Evolutionary conservation across 2,797 vertebrate species (phyloP).

Genomic region (Enteromius fasciolatus): DNA sequence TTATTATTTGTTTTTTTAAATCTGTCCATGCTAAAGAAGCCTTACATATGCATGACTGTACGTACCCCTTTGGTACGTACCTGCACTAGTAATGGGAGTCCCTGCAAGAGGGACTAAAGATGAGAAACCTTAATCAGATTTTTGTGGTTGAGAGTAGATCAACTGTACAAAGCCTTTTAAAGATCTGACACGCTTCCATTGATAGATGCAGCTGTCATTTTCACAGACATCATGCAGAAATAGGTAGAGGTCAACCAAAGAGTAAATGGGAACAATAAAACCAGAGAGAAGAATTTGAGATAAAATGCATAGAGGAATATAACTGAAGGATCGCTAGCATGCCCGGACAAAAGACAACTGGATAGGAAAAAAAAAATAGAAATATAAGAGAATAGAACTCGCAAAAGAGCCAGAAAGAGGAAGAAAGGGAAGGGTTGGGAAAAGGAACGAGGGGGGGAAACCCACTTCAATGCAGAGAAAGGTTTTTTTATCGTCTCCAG

Average conservation of each 20-base stretch:
- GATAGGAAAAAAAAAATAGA: conserved; percentile 74
- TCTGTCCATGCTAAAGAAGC: conserved; percentile 49
- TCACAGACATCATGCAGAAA: conserved; percentile 99
- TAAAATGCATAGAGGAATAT: conserved; percentile 89
- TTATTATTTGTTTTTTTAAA: conserved; percentile 25
- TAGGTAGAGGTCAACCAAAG: conserved; percentile 84
- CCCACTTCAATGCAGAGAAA: conserved; percentile 92
- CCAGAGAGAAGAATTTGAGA: conserved; percentile 79
- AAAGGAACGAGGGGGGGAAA: conserved; percentile 79
- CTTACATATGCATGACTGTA: background rate
- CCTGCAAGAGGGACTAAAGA: conserved; percentile 82
- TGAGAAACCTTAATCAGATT: conserved; percentile 99
- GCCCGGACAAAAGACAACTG: conserved; percentile 84
- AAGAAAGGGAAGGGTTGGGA: conserved; percentile 76
- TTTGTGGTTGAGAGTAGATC: conserved; percentile 99
- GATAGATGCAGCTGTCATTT: conserved; percentile 99
- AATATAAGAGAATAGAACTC: conserved; percentile 72
- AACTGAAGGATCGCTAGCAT: conserved; percentile 88
- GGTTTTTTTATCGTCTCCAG: conserved; percentile 75
- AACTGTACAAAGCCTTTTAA: conserved; percentile 99
- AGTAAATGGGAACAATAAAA: conserved; percentile 79
- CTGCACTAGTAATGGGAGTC: background rate
- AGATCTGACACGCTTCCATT: conserved; percentile 99
- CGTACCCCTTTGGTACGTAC: background rate
- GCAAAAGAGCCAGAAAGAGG: conserved; percentile 61